A percentile compares a stretch with the other conserved stretches of the same genome.
phyloP scores from a whole-genome alignment of 2,113 vertebrate species.

The Muntiacus muntjak region DNA sequence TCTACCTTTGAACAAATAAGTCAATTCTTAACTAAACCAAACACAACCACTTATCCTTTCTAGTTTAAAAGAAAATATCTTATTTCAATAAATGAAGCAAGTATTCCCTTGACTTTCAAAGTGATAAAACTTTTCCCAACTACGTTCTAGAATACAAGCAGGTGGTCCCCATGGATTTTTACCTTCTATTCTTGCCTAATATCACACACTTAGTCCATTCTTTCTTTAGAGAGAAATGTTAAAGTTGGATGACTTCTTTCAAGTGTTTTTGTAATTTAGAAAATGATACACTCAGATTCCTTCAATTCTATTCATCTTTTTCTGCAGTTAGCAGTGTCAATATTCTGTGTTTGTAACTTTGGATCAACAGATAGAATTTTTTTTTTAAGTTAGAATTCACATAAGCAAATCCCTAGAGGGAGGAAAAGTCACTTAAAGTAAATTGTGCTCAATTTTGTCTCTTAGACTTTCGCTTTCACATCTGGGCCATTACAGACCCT shows the following conservation, averaged over 20 bases:
- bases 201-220: not conserved
- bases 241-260: not conserved
- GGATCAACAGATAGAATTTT: not conserved
- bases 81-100: not conserved
- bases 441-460: not conserved
- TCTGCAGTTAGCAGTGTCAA: not conserved
- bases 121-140: not conserved
- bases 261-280: conserved; percentile 9
- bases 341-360: not conserved
- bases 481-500: not conserved
- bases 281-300: not conserved
- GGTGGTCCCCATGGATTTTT: not conserved
- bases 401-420: not conserved
- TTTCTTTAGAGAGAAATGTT: not conserved
- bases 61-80: not conserved
- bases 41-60: not conserved
- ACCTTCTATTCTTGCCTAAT: not conserved
- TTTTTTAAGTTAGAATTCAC: not conserved
- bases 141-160: not conserved
- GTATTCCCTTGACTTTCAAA: not conserved
- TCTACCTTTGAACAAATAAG: not conserved
- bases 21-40: not conserved
- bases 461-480: not conserved
- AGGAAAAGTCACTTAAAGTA: not conserved
- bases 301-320: not conserved